phyloP scores from a whole-genome alignment of 2,888 invertebrate genomes.

The Myopa testacea region DNA sequence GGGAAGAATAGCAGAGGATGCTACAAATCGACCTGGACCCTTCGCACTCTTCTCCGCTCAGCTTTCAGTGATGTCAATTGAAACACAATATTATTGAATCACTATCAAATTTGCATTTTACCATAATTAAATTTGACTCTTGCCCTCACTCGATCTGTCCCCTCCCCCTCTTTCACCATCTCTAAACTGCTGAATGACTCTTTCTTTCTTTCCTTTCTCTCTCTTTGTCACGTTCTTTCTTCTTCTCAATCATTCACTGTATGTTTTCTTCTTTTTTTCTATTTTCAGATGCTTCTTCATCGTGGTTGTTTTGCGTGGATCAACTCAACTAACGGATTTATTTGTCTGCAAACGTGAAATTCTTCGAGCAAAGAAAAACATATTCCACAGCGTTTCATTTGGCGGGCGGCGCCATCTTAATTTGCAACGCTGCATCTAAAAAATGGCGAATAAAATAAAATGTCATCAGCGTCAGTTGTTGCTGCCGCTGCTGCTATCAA shows the following conservation, averaged over 20 bases:
- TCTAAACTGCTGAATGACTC: not conserved
- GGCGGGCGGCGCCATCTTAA: conserved; percentile 59
- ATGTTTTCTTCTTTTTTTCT: conserved; percentile 54
- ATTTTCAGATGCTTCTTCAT: not conserved
- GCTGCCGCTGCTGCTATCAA: conserved; percentile 47
- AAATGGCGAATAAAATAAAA: conserved; percentile 55
- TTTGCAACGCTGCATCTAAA: conserved; percentile 46
- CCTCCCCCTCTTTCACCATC: conserved; percentile 14
- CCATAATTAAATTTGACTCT: conserved; percentile 1
- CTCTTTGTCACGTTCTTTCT: conserved; percentile 31
- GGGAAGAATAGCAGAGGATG: conserved; percentile 50
- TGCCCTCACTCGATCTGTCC: conserved; percentile 35
- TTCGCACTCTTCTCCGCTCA: not conserved
- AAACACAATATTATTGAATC: conserved; percentile 42
- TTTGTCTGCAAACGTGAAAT: conserved; percentile 36
- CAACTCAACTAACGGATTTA: conserved; percentile 15
- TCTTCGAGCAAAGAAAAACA: not conserved
- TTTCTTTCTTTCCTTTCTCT: conserved; percentile 19
- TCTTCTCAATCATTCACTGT: conserved; percentile 42
- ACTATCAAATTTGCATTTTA: conserved; percentile 22
- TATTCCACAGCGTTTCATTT: not conserved
- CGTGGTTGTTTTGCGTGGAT: not conserved
- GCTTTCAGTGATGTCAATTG: conserved; percentile 49
- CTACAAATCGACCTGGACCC: conserved; percentile 37
- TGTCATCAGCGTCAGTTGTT: conserved; percentile 48